Evolutionary conservation across 1,140 invertebrate species (phyloP), one percentile per base, ranked within the genome.

Genomic region (Euglossa dilemma): DNA sequence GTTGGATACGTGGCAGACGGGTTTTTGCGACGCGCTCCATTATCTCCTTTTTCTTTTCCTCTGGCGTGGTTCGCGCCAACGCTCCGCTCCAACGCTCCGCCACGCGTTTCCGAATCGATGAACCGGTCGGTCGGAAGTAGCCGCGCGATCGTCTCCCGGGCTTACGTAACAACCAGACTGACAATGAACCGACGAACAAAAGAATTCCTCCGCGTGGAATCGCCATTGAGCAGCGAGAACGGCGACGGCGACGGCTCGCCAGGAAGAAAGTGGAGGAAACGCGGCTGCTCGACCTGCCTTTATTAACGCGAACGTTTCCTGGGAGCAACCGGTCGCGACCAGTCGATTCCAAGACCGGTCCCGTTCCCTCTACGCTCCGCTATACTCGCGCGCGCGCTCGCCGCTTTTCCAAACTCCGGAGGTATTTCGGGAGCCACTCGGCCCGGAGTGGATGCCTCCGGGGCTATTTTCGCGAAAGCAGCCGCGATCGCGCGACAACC

Each of bases 181-280:
- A 71, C 89, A 81, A 89, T 84, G 87, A 91, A 84, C 74, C 89
- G 84, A 77, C 71, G 89, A 83, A 89, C 89, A 90, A 91, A 91
- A 83, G 87, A 90, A 87, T 90, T 85, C 87, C 74, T 83, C 86
- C 83, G 87, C 86, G 90, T 72, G 83, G 79, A 89, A 80, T 59
- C 87, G 78, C 80, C 86, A 83, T 88, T 80, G 78, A 85, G 80
- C 79, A 66, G 43, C 52, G 47, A 28, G 78, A 85, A 75, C 79
- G 64, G 43, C 52, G 47, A 28, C 64, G 23, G 4, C 23, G 43
- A 16, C 52, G 16, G 52, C 52, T 16, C 0, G 52, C 43, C 36
- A 67, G 64, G 82, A 69, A 83, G 84, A 63, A 77, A 80, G 50
- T 61, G 45, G 84, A 82, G 71, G 66, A 85, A 83, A 83, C 74